Evolutionary conservation across 2,113 vertebrate species (phyloP).

Genomic region (Hypocryptadius cinnamomeus): DNA sequence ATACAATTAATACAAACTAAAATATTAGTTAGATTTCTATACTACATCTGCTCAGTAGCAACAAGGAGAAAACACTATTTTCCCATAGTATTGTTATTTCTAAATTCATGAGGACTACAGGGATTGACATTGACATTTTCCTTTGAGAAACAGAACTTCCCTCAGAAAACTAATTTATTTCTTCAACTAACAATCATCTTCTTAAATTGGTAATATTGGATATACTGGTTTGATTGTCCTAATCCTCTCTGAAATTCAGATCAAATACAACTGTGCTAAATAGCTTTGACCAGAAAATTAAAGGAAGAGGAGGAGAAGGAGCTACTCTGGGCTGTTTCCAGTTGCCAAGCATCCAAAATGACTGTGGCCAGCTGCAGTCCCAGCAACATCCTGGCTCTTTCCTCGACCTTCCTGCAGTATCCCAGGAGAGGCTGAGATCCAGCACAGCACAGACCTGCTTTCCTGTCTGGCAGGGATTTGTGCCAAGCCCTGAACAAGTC

Average conservation of each 20-base stretch:
- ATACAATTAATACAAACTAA: not conserved
- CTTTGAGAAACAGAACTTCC: not conserved
- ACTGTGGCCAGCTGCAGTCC: not conserved
- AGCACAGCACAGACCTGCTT: not conserved
- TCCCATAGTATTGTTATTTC: not conserved
- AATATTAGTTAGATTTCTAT: not conserved
- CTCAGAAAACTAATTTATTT: not conserved
- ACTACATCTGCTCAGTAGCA: not conserved
- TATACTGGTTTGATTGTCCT: not conserved
- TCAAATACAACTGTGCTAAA: not conserved
- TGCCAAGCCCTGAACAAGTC: not conserved
- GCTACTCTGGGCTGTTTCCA: not conserved
- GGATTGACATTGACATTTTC: not conserved
- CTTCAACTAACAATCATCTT: not conserved
- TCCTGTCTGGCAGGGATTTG: not conserved
- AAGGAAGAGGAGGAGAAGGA: not conserved
- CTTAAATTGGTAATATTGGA: not conserved
- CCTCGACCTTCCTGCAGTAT: not conserved
- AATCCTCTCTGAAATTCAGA: not conserved
- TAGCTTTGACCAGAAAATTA: not conserved
- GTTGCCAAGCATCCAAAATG: not conserved
- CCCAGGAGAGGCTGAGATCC: not conserved
- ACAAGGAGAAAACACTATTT: not conserved
- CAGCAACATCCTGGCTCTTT: not conserved
- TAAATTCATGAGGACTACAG: not conserved